A percentile compares a stretch with the other conserved stretches of the same genome.
These are phyloP conservation scores for Galerucella nymphaeae DNA, from an alignment of 2,888 invertebrate species.

Conservation along the genomic window DNA sequence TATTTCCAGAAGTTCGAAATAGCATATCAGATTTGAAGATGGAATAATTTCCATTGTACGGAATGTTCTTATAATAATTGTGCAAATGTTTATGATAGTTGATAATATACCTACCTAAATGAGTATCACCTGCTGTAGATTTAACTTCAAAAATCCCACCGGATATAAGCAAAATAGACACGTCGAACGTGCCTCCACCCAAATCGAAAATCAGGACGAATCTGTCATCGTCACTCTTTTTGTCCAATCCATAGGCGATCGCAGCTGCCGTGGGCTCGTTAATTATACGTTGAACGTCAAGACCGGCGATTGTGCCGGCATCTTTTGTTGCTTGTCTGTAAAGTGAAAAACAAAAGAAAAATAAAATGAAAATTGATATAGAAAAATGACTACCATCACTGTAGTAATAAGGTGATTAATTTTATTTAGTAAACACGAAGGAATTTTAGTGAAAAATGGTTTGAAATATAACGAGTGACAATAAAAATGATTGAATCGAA, in stretches of 20 bases:
- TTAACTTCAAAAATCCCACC: conserved; percentile 74
- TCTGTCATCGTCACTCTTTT: conserved; percentile 61
- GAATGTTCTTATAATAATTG: too few species aligned
- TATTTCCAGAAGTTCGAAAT: too few species aligned
- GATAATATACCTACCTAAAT: conserved; percentile 53
- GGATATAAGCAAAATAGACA: conserved; percentile 75
- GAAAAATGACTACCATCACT: neutral
- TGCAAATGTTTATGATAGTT: too few species aligned
- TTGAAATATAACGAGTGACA: neutral
- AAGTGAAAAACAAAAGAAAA: conserved; percentile 14
- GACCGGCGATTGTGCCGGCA: conserved; percentile 72
- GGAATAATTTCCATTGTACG: too few species aligned
- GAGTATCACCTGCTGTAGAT: conserved; percentile 71
- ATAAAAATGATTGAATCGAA: neutral
- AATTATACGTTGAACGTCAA: conserved; percentile 73
- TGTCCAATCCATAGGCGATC: conserved; percentile 71
- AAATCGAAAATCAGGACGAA: conserved; percentile 65
- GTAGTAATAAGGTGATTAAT: neutral
- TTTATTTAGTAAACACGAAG: neutral
- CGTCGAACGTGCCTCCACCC: conserved; percentile 77
- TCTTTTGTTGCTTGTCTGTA: conserved; percentile 73
- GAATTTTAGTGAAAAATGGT: neutral
- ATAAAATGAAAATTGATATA: neutral
- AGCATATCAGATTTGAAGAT: too few species aligned
- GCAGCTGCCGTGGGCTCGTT: conserved; percentile 78